A percentile compares a stretch with the other conserved stretches of the same genome.
Conservation (phyloP, 2,888 invertebrate species). For the Lutraria lutraria region DNA sequence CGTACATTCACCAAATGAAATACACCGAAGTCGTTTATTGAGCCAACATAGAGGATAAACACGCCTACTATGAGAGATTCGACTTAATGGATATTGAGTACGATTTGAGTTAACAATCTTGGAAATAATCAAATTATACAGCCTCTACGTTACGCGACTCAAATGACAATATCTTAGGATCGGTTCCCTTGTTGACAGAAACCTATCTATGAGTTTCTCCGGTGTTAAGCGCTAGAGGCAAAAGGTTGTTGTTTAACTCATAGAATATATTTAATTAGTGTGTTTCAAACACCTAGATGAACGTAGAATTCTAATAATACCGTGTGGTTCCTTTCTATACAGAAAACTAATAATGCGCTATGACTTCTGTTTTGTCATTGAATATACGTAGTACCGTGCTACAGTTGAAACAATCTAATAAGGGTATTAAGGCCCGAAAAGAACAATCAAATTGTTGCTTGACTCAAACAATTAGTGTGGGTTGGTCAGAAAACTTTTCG, state of each 20-base stretch:
- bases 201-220: not conserved
- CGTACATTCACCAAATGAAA: too few relatives aligned
- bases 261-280: not conserved
- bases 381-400: too few relatives aligned
- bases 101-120: not conserved
- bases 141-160: not conserved
- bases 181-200: not conserved
- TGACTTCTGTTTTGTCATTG: too few relatives aligned
- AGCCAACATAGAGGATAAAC: not conserved
- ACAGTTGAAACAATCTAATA: too few relatives aligned
- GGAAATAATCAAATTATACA: conserved; percentile 28
- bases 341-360: too few relatives aligned
- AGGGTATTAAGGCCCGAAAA: too few relatives aligned
- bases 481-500: too few relatives aligned
- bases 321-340: too few relatives aligned
- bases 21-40: too few relatives aligned
- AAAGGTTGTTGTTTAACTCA: not conserved
- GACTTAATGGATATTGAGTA: conserved; percentile 16
- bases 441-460: too few relatives aligned
- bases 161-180: not conserved
- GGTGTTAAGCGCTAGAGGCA: not conserved
- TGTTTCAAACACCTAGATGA: not conserved
- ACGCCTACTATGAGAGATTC: not conserved
- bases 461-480: too few relatives aligned
- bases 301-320: not conserved